Evolutionary conservation across 2,113 vertebrate genomes (phyloP).

Genomic region (Mystacornis crossleyi): DNA sequence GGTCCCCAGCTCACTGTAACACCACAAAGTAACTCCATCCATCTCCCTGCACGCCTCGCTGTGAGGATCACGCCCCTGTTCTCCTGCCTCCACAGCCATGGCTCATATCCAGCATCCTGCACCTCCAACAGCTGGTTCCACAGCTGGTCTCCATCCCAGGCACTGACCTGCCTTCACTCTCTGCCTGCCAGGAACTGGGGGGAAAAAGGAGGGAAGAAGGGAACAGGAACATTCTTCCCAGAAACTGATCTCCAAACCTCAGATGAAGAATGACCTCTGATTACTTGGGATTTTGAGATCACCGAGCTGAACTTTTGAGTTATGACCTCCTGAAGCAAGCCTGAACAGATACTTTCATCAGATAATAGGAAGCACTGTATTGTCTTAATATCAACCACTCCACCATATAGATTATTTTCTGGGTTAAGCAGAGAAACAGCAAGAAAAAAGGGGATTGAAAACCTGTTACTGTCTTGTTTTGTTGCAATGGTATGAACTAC

Average conservation of each 20-base stretch:
- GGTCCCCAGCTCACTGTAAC: neutral
- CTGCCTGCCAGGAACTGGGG: neutral
- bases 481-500: neutral
- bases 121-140: neutral
- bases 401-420: neutral
- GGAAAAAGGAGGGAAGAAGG: neutral
- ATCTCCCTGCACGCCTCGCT: neutral
- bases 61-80: neutral
- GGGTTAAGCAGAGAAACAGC: neutral
- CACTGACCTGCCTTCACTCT: neutral
- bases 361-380: neutral
- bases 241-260: neutral
- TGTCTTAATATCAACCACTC: neutral
- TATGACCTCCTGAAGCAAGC: neutral
- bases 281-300: neutral
- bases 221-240: neutral
- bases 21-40: neutral
- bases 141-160: neutral
- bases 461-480: neutral
- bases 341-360: neutral
- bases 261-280: neutral
- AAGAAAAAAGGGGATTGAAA: neutral
- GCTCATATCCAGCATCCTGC: neutral
- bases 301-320: neutral
- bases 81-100: neutral